Evolutionary conservation across 2,888 invertebrate species (phyloP), one percentile per base, ranked within the genome.

Genomic region (Agrenia bidenticulata): DNA sequence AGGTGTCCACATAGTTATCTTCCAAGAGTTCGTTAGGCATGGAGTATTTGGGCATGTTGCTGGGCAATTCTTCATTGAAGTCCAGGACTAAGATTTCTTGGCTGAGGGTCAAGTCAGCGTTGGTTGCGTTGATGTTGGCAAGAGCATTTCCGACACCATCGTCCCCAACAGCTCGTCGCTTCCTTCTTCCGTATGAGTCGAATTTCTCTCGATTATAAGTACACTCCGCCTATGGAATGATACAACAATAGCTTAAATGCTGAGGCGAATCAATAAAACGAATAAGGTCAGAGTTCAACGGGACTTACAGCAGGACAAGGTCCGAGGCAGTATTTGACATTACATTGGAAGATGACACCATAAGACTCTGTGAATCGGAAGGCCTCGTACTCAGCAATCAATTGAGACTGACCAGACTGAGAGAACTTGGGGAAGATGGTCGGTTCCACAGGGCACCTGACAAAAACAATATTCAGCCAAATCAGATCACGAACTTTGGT

Each of bases 331-430:
- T 95, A 95, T 80, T 94, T 94, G 77, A 95, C 94, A 81, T 95
- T 95, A 81, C 94, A 95, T 80, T 95, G 94, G 87, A 95, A 95
- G 80, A 95, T 95, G 69, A 95, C 94, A 57, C 94, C 94, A 77
- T 95, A 95, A 13, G 94, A 94, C 80, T 95, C 94, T 0, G 94
- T 95, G 80, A 95, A 95, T 79, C 94, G 86, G 84, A 95, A 95
- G 0, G 94, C 94, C 82, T 95, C 94, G 79, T 95, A 95, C 65
- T 92, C 86, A 0, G 93, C 92, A 78, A 94, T 92, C 67, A 94
- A 82, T 0, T 93, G 93, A 32, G 78, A 79, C 80, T 92, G 92
- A 65, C 92, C 93, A 77, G 93, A 93, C 51, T 92, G 91, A 57
- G 87, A 88, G 81, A 95, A 95, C 21, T 90, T 90, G 2, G 94